A percentile compares a stretch with the other conserved stretches of the same genome.
Evolutionary conservation across 1,140 invertebrate species (phyloP).

Genomic region (Philopotamus ludificatus): DNA sequence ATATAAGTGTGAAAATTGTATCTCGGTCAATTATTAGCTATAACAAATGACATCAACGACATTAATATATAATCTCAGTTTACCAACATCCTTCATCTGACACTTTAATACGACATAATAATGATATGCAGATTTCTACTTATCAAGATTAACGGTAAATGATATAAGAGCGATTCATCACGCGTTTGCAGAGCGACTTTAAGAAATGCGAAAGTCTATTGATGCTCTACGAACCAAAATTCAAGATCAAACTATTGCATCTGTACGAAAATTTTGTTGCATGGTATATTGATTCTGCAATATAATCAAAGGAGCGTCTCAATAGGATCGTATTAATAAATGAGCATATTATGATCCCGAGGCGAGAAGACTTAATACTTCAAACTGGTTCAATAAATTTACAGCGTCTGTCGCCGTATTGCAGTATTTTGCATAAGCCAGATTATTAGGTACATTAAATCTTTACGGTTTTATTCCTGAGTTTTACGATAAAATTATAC

Average conservation of each 20-base stretch:
- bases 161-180: too few species aligned
- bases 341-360: conserved; percentile 8
- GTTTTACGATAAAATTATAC: too few species aligned
- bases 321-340: conserved; percentile 5
- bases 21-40: too few species aligned
- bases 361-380: conserved; percentile 3
- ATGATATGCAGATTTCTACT: background rate
- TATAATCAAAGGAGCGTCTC: too few species aligned
- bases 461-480: too few species aligned
- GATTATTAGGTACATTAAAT: conserved; percentile 5
- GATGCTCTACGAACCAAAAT: too few species aligned
- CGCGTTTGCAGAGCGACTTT: too few species aligned
- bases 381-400: conserved; percentile 12
- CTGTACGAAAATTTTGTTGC: too few species aligned
- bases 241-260: too few species aligned
- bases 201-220: too few species aligned
- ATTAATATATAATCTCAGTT: background rate
- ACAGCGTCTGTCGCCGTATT: background rate
- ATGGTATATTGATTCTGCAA: too few species aligned
- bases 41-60: background rate
- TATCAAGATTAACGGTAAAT: background rate
- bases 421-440: conserved; percentile 10
- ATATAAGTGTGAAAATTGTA: too few species aligned
- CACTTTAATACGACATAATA: conserved; percentile 20
- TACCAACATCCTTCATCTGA: background rate